Evolutionary conservation across 2,888 invertebrate genomes (phyloP).

Genomic region (Caenorhabditis zanzibari): DNA sequence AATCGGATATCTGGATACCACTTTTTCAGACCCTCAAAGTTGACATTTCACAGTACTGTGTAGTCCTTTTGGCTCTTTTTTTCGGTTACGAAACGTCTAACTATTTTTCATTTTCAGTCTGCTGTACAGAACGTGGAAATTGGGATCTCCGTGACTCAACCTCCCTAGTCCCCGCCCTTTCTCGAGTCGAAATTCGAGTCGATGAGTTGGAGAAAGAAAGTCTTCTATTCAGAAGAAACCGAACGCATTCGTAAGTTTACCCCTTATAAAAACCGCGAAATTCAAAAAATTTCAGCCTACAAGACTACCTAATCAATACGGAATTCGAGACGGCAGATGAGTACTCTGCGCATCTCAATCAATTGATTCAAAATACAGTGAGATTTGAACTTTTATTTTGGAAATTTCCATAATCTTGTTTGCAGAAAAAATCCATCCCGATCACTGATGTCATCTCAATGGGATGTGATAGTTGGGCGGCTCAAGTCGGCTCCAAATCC

Average conservation of each 20-base stretch:
- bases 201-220: constrained; percentile 57
- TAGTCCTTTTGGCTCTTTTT: too few relatives aligned
- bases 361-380: constrained; percentile 38
- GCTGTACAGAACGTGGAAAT: constrained; percentile 57
- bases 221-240: constrained; percentile 25
- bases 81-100: too few relatives aligned
- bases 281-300: constrained; percentile 20
- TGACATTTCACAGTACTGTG: too few relatives aligned
- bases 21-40: too few relatives aligned
- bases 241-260: constrained; percentile 15
- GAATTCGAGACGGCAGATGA: constrained; percentile 32
- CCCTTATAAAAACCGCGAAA: background rate
- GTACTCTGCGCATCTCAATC: constrained; percentile 23
- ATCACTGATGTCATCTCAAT: constrained; percentile 25
- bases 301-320: constrained; percentile 30
- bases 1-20: too few relatives aligned
- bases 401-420: too few relatives aligned
- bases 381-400: too few relatives aligned
- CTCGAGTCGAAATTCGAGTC: constrained; percentile 35
- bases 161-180: constrained; percentile 44
- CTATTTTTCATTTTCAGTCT: constrained; percentile 47
- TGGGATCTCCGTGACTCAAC: constrained; percentile 60
- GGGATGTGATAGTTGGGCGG: constrained; percentile 28
- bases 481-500: too few relatives aligned
- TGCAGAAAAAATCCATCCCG: constrained; percentile 32